Evolutionary conservation across 2,888 invertebrate genomes (phyloP), one percentile per base, ranked within the genome.

Genomic region (Aplocera efformata): DNA sequence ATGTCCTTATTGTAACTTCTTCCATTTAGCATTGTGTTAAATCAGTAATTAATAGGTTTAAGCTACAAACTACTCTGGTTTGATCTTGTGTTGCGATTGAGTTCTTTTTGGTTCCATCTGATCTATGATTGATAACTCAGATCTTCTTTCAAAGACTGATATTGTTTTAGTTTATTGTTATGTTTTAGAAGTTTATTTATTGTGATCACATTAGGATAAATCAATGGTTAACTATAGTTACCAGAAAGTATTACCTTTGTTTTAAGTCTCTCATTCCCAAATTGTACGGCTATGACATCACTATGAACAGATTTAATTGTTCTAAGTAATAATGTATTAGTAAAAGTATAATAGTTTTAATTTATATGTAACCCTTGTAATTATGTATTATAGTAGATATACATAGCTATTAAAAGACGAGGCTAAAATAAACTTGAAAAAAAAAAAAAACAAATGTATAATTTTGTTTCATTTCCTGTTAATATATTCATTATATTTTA

Each of bases 161-260:
- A 64, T 74, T 72, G 62, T 79, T 78, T 79, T 75, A 65, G 58
- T 61, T 71, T 58, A 67, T 75, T 84, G 83, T 86, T 86, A 81
- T 69, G 75, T 82, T 85, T 75, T 66, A 79, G 68, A 82, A 65
- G 43, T 88, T 84, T 86, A 86, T 86, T 85, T 82, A 76, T 81
- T 83, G 81, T 85, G 79, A 84, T 84, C 79, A 70, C 66, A 65
- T 63, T 72, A 74, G 63, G 60, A 41, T 76, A 70, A 69, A 62
- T 67, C 63, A 63, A 68, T 68, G 72, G 71, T 66, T 75, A 73
- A 84, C 83, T 77, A 79, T 73, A 85, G 88, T 88, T 88, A 88
- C 88, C 88, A 76, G 70, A 72, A 83, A 85, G 85, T 86, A 86
- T 88, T 88, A 86, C 84, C 84, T 67, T 76, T 56, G 58, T 65